Evolutionary conservation across 2,888 invertebrate genomes (phyloP), one percentile per base, ranked within the genome.

Genomic region (Cataglyphis livida): DNA sequence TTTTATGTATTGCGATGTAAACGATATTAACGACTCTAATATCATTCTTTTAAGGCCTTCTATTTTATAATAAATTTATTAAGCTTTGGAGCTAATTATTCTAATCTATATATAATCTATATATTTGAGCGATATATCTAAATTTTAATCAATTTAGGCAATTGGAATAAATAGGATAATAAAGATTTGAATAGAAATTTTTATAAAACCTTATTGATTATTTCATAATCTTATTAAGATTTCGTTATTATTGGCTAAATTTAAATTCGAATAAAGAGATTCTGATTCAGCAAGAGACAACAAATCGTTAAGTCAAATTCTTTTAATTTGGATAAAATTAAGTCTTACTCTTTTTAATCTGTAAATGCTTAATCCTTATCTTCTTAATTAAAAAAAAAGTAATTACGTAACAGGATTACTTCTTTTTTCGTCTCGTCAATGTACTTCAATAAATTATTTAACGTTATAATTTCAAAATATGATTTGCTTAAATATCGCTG

Each of bases 211-310:
- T 68, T 12, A 70, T 71, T 3, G 18, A 68, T 35, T 1, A n/a
- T 70, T 66, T 66, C 5, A 51, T 10, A 70, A 15, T 18, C 35
- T 38, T 71, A 38, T 54, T 57, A 57, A 21, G 10, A 54, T 51
- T 68, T 21, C 25, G 3, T 21, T 1, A 21, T 70, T 21, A 70
- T 57, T 38, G 35, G 7, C 15, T 54, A 35, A 57, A 57, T 35
- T 25, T 35, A 6, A 2, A 28, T 7, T 54, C 38, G 25, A 15
- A 38, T 38, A 15, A 28, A 57, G 12, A 57, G 25, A 12, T 59
- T 48, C n/a, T 41, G 15, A 65, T 21, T 9, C 41, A 41, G 5
- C 21, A 10, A 71, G 15, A 9, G 51, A 51, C 21, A 54, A 9
- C 4, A 35, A 71, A 35, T 35, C 9, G 15, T 44, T 18, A 25